Evolutionary conservation across 2,888 invertebrate species (phyloP), one percentile per base, ranked within the genome.

Genomic region (Nomada lathburiana): DNA sequence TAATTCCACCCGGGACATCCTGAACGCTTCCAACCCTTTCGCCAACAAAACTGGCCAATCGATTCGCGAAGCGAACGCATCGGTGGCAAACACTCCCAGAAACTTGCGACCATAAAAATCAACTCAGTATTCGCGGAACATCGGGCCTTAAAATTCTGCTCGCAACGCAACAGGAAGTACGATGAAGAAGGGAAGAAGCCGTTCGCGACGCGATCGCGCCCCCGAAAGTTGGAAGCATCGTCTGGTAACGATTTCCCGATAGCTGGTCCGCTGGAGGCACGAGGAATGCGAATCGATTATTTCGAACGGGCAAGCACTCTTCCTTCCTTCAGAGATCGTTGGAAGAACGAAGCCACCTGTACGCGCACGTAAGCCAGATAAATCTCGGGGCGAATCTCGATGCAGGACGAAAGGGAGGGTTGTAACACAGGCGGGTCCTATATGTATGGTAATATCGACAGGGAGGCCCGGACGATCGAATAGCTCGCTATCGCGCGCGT

Each of bases 381-480:
- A 88, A 88, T 88, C 88, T 88, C 87, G 79, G 74, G 75, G 82
- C 82, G 88, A 84, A 82, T 88, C 82, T 82, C 81, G 81, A 80
- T 68, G 79, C 74, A 71, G 79, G 74, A 80, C 80, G 63, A 26
- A 79, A 77, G 80, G 80, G 82, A 67, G 86, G 85, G 83, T 84
- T 88, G 88, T 90, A 90, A 87, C 88, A 85, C 36, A 60, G 70
- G 86, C 83, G 82, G 86, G 88, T 80, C 88, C 90, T 90, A 91
- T 90, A 90, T 90, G 90, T 90, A 90, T 90, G 90, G 91, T 90
- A 91, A 91, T 91, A 91, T 90, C 91, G 91, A 90, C 89, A 86
- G 89, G 88, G 87, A 87, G 89, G 84, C 87, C 87, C 83, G 81
- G 50, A 81, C 82, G 81, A 86, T 89, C 88, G 91, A 86, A 84